Evolutionary conservation across 2,797 vertebrate genomes (phyloP).

Genomic region (Huso huso): DNA sequence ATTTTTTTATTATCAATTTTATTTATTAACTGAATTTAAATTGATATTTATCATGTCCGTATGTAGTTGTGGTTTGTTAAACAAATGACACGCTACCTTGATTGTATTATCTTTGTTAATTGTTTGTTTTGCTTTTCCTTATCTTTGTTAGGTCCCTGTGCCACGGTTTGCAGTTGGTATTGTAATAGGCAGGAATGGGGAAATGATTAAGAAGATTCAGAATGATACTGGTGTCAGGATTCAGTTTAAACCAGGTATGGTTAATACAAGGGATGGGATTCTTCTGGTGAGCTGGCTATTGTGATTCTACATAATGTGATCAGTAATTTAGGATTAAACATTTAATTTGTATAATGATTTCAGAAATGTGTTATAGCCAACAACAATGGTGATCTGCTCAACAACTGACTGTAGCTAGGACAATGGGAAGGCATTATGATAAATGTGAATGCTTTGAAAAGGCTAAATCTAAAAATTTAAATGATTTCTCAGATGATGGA

Average conservation of each 20-base stretch:
- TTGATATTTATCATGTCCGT: not conserved
- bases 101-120: not conserved
- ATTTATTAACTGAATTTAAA: too few species aligned
- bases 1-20: too few species aligned
- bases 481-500: constrained; percentile 73
- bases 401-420: too few species aligned
- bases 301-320: too few species aligned
- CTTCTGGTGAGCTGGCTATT: too few species aligned
- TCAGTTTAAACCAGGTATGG: constrained; percentile 93
- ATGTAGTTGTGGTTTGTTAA: not conserved
- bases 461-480: too few species aligned
- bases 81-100: not conserved
- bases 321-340: too few species aligned
- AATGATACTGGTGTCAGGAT: constrained; percentile 97
- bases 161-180: constrained; percentile 97
- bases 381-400: too few species aligned
- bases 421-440: too few species aligned
- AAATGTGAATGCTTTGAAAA: too few species aligned
- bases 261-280: not conserved
- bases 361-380: too few species aligned
- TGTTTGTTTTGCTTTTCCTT: constrained; percentile 1
- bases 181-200: constrained; percentile 94
- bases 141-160: constrained; percentile 78
- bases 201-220: constrained; percentile 99
- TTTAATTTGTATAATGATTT: too few species aligned